Evolutionary conservation across 2,888 invertebrate genomes (phyloP).

Genomic region (Netelia fuscicornis): DNA sequence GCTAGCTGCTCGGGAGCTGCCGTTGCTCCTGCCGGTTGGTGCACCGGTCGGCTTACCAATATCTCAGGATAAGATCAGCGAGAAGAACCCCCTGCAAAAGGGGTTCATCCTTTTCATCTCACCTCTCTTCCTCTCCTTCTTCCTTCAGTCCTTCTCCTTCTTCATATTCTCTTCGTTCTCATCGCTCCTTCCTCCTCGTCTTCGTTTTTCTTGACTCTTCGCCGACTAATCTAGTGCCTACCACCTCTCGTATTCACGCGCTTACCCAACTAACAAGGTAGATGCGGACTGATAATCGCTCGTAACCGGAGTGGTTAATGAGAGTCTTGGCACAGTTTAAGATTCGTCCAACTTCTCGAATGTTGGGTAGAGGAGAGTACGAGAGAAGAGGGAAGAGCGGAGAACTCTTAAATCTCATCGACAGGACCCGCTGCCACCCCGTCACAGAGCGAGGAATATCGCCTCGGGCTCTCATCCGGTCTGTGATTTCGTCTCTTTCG

Average conservation of each 20-base stretch:
- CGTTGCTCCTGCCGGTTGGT: slow-evolving; percentile 56
- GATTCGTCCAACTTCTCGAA: slow-evolving; percentile 24
- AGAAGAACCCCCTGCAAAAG: slow-evolving; percentile 67
- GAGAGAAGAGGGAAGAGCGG: background rate
- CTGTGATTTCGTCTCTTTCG: slow-evolving; percentile 34
- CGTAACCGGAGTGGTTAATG: slow-evolving; percentile 70
- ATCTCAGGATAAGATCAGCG: slow-evolving; percentile 71
- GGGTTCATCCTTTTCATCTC: slow-evolving; percentile 66
- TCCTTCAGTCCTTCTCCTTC: slow-evolving; percentile 31
- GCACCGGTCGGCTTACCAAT: slow-evolving; percentile 68
- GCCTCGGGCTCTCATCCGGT: slow-evolving; percentile 42
- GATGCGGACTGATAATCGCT: slow-evolving; percentile 79
- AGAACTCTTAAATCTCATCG: slow-evolving; percentile 53
- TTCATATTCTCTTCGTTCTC: slow-evolving; percentile 33
- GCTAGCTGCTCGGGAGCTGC: slow-evolving; percentile 55
- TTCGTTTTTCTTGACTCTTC: slow-evolving; percentile 53
- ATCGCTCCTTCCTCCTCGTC: slow-evolving; percentile 35
- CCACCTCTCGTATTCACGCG: slow-evolving; percentile 76
- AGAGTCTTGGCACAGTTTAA: slow-evolving; percentile 64
- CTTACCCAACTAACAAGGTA: slow-evolving; percentile 79
- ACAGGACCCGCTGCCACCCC: slow-evolving; percentile 28
- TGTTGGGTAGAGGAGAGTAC: slow-evolving; percentile 2
- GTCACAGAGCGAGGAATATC: slow-evolving; percentile 13
- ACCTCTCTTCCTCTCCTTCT: slow-evolving; percentile 17
- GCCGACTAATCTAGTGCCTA: slow-evolving; percentile 69